phyloP scores from a whole-genome alignment of 2,888 invertebrate species.

The Andrena bucephala region DNA sequence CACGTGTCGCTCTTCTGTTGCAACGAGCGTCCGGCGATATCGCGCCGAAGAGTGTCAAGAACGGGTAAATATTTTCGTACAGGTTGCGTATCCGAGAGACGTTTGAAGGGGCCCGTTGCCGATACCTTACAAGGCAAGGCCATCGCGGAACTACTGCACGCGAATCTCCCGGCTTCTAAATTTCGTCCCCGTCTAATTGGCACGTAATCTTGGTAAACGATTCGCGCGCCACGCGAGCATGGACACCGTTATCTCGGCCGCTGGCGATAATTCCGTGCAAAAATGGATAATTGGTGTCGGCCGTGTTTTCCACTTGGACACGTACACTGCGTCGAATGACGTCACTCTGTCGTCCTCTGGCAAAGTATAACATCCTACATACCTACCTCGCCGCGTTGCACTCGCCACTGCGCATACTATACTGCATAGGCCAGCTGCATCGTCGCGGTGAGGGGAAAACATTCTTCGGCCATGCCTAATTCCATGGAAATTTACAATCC shows the following conservation, averaged over 20 bases:
- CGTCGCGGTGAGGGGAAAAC: slow-evolving; percentile 27
- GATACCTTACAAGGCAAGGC: slow-evolving; percentile 49
- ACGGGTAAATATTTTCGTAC: slow-evolving; percentile 7
- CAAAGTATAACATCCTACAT: slow-evolving; percentile 69
- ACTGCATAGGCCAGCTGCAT: slow-evolving; percentile 16
- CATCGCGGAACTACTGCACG: slow-evolving; percentile 46
- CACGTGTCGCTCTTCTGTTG: neutral
- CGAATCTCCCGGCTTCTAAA: slow-evolving; percentile 29
- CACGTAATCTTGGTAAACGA: slow-evolving; percentile 66
- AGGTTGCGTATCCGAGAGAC: slow-evolving; percentile 7
- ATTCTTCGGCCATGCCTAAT: slow-evolving; percentile 8
- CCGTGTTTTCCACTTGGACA: slow-evolving; percentile 80
- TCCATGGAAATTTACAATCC: slow-evolving; percentile 7
- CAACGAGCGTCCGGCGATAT: neutral
- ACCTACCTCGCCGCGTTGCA: slow-evolving; percentile 47
- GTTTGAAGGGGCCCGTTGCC: neutral
- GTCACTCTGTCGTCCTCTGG: slow-evolving; percentile 70
- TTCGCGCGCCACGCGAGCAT: slow-evolving; percentile 56
- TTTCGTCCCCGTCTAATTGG: slow-evolving; percentile 61
- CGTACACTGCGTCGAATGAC: slow-evolving; percentile 78
- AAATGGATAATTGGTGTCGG: slow-evolving; percentile 81
- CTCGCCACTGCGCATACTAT: neutral
- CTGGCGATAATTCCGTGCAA: slow-evolving; percentile 82
- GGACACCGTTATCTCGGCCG: slow-evolving; percentile 73
- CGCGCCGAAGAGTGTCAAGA: neutral